Percentiles rank a stretch among this genome's conserved stretches.
These are phyloP conservation scores for Macropus fuliginosus DNA, from an alignment of 2,797 vertebrate species.

Conservation along the genomic window DNA sequence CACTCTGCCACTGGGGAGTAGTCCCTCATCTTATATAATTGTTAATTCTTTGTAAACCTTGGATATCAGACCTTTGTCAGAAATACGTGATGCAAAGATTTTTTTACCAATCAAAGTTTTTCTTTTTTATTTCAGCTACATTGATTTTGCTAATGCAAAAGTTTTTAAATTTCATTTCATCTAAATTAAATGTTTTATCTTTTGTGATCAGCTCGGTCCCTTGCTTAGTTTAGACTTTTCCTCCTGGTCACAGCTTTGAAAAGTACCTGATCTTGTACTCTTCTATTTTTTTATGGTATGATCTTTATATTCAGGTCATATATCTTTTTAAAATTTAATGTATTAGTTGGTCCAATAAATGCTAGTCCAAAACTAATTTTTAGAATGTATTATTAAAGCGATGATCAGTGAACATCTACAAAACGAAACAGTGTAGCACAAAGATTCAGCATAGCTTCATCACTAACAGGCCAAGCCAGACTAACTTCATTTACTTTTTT, in stretches of 20 bases:
- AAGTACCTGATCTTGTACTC: not conserved
- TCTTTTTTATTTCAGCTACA: no score
- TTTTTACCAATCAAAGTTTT: not conserved
- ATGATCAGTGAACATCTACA: not conserved
- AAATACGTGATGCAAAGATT: not conserved
- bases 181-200: not conserved
- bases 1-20: not conserved
- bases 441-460: not conserved
- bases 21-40: not conserved
- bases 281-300: not conserved
- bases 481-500: no score
- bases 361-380: not conserved
- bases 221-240: not conserved
- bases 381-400: not conserved
- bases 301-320: not conserved
- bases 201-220: not conserved
- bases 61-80: not conserved
- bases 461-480: not conserved
- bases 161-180: not conserved
- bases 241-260: not conserved
- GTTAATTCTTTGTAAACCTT: not conserved
- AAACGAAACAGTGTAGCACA: not conserved
- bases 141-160: no score
- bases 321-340: not conserved
- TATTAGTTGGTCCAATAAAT: not conserved